Conservation (phyloP, 2,888 invertebrate genomes). For the Troilus luridus region DNA sequence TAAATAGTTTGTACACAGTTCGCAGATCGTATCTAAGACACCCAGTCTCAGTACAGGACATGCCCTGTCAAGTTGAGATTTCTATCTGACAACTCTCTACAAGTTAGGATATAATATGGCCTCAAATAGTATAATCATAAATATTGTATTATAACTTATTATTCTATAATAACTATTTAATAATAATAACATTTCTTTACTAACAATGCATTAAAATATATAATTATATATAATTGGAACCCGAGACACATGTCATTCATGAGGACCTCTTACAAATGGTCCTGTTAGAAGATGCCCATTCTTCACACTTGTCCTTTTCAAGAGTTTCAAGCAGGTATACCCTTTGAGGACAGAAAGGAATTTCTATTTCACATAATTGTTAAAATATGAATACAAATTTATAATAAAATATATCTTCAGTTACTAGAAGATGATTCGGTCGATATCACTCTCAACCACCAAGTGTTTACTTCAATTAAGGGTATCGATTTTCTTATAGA, state of each 20-base stretch:
- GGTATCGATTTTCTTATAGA: too few relatives aligned
- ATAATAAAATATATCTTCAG: too few relatives aligned
- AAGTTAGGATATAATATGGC: not conserved
- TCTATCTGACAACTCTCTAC: not conserved
- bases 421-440: too few relatives aligned
- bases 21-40: not conserved
- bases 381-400: too few relatives aligned
- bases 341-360: not conserved
- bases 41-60: not conserved
- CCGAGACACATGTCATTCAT: not conserved
- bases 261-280: not conserved
- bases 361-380: not conserved
- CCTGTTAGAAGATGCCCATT: not conserved
- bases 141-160: not conserved
- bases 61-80: not conserved
- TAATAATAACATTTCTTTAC: not conserved
- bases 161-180: not conserved
- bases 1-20: constrained; percentile 1
- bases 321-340: not conserved
- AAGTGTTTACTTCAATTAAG: too few relatives aligned
- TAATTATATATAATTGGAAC: not conserved
- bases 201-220: not conserved
- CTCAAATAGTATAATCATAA: not conserved
- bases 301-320: not conserved
- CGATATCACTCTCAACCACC: too few relatives aligned